Evolutionary conservation across 2,888 invertebrate genomes (phyloP).

Genomic region (Philereme vetulata): DNA sequence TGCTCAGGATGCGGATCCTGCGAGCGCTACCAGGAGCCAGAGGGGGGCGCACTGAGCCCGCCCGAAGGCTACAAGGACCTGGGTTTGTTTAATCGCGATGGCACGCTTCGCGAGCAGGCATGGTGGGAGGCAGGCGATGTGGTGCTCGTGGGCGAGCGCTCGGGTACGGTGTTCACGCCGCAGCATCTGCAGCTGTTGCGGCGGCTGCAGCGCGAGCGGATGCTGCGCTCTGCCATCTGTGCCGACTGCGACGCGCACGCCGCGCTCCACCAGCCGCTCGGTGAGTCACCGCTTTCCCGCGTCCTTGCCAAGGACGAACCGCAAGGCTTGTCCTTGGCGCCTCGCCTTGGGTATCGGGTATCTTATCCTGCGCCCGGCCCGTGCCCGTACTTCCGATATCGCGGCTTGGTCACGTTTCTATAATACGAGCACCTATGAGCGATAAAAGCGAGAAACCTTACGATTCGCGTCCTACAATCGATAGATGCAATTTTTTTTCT

Average conservation of each 20-base stretch:
- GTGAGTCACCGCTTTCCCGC: constrained; percentile 64
- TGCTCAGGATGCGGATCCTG: constrained; percentile 84
- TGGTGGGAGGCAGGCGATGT: constrained; percentile 85
- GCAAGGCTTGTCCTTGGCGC: constrained; percentile 14
- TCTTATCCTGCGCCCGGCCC: constrained; percentile 27
- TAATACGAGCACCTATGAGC: constrained; percentile 35
- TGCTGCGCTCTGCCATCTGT: constrained; percentile 82
- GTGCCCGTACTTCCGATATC: constrained; percentile 20
- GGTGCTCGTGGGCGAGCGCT: constrained; percentile 80
- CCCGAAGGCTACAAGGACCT: constrained; percentile 96
- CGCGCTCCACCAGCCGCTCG: constrained; percentile 74
- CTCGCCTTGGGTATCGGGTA: constrained; percentile 20
- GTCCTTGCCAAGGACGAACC: constrained; percentile 35
- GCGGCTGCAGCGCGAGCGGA: constrained; percentile 85
- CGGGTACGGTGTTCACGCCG: constrained; percentile 86
- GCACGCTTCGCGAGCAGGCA: constrained; percentile 82
- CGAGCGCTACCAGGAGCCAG: constrained; percentile 87
- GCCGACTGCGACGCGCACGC: constrained; percentile 79
- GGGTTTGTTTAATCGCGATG: constrained; percentile 85
- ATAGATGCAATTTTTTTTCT: constrained; percentile 6
- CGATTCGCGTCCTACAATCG: constrained; percentile 35
- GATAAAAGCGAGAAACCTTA: constrained; percentile 53
- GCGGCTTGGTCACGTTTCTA: constrained; percentile 34
- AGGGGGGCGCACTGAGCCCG: constrained; percentile 93
- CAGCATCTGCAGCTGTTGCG: constrained; percentile 87